Conservation (phyloP, 2,888 invertebrate genomes). For the Leptinotarsa tumamoca region DNA sequence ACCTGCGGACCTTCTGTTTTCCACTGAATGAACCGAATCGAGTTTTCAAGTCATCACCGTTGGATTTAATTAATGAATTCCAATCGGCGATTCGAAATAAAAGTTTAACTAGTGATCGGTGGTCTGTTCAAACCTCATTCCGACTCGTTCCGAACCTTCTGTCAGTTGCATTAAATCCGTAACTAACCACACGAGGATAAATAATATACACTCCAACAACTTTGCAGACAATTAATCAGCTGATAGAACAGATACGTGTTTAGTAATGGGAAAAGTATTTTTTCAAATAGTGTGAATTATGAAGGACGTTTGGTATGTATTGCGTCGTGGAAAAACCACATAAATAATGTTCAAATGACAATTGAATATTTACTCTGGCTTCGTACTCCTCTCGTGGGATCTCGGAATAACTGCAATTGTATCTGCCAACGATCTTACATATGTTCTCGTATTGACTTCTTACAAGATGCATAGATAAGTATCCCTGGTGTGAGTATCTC, state of each 20-base stretch:
- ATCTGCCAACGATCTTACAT: no score
- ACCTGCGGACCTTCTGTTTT: neutral
- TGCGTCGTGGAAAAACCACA: no score
- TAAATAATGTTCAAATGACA: no score
- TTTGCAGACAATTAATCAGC: slow-evolving; percentile 53
- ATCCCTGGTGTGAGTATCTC: no score
- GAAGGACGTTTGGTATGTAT: no score
- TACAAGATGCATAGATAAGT: no score
- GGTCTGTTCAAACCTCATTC: slow-evolving; percentile 38
- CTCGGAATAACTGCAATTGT: no score
- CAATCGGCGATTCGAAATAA: slow-evolving; percentile 42
- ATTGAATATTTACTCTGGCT: no score
- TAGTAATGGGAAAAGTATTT: neutral
- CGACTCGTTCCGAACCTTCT: slow-evolving; percentile 37
- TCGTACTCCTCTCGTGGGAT: no score
- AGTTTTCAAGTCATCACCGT: slow-evolving; percentile 18
- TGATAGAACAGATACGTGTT: slow-evolving; percentile 1
- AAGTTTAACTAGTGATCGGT: slow-evolving; percentile 43
- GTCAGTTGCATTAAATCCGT: slow-evolving; percentile 44
- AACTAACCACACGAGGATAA: slow-evolving; percentile 48
- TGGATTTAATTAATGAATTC: slow-evolving; percentile 45
- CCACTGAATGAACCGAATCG: neutral
- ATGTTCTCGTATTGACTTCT: no score
- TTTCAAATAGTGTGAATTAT: neutral
- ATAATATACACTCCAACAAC: slow-evolving; percentile 50